These are phyloP conservation scores for Epinephelus lanceolatus DNA, from an alignment of 2,113 vertebrate species.

Conservation along the genomic window DNA sequence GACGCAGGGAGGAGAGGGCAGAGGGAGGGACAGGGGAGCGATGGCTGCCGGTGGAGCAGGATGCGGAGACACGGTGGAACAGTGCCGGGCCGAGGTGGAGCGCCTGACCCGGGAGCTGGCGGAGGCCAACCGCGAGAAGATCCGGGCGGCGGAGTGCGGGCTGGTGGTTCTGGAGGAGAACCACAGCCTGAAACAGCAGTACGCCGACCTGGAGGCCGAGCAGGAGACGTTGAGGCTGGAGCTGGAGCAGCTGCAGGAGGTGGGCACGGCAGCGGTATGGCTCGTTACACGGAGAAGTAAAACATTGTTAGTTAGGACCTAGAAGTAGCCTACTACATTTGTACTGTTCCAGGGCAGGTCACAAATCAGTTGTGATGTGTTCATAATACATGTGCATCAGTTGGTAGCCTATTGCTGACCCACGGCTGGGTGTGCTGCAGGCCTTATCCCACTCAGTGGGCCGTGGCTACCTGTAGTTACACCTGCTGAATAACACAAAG, in stretches of 20 bases:
- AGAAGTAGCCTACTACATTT: neutral
- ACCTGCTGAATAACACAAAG: slow-evolving; percentile 38
- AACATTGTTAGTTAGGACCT: neutral
- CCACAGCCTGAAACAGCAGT: slow-evolving; percentile 95
- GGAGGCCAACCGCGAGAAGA: slow-evolving; percentile 96
- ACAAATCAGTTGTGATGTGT: neutral
- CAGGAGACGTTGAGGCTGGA: slow-evolving; percentile 92
- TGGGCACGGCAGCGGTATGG: slow-evolving; percentile 71
- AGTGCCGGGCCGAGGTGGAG: slow-evolving; percentile 93
- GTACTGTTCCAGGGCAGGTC: neutral
- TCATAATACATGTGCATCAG: neutral
- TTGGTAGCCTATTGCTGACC: neutral
- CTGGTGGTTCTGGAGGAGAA: slow-evolving; percentile 97
- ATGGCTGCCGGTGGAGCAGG: slow-evolving; percentile 93
- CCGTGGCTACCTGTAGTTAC: neutral
- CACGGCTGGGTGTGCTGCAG: neutral
- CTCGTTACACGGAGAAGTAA: slow-evolving; percentile 20
- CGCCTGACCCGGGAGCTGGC: slow-evolving; percentile 92
- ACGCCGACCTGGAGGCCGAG: slow-evolving; percentile 93
- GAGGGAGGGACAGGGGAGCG: slow-evolving; percentile 65
- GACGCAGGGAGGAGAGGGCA: slow-evolving; percentile 62
- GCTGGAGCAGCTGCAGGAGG: slow-evolving; percentile 97
- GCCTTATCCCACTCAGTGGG: neutral
- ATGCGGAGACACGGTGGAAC: slow-evolving; percentile 87
- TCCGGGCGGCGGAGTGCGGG: slow-evolving; percentile 97